These are phyloP conservation scores for Pseudonaja textilis DNA, from an alignment of 2,113 vertebrate genomes.

Conservation along the genomic window DNA sequence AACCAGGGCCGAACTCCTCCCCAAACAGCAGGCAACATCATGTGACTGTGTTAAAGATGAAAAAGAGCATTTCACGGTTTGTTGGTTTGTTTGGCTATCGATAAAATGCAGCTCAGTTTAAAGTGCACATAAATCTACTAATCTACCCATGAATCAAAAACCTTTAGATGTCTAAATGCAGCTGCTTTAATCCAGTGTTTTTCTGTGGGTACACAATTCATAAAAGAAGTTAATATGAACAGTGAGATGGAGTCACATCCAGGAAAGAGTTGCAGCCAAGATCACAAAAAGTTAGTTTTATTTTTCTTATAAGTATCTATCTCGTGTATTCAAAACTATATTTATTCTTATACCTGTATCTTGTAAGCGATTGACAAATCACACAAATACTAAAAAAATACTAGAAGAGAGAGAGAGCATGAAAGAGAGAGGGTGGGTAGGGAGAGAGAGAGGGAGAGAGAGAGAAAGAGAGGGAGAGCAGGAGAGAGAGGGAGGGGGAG, in stretches of 20 bases:
- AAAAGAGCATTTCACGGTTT: neutral
- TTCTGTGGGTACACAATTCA: neutral
- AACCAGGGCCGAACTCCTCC: neutral
- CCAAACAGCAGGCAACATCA: neutral
- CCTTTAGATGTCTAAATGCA: neutral
- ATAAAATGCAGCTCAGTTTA: slow-evolving; percentile 1
- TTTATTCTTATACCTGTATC: too few species aligned
- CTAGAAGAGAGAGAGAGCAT: neutral
- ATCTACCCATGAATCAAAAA: neutral
- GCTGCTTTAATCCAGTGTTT: neutral
- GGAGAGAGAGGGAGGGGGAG: accelerated
- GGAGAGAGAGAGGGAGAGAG: accelerated
- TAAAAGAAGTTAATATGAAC: neutral
- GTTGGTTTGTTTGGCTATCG: neutral
- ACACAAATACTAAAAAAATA: too few species aligned
- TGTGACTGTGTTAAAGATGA: slow-evolving; percentile 24
- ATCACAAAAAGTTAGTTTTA: neutral
- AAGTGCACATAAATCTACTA: neutral
- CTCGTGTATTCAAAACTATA: too few species aligned
- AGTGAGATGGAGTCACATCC: neutral
- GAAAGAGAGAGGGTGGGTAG: too few species aligned
- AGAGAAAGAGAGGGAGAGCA: accelerated
- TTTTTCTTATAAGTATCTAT: too few species aligned
- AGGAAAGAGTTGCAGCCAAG: neutral
- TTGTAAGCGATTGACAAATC: too few species aligned